Evolutionary conservation across 2,797 vertebrate species (phyloP).

Genomic region (Carcharodon carcharias): DNA sequence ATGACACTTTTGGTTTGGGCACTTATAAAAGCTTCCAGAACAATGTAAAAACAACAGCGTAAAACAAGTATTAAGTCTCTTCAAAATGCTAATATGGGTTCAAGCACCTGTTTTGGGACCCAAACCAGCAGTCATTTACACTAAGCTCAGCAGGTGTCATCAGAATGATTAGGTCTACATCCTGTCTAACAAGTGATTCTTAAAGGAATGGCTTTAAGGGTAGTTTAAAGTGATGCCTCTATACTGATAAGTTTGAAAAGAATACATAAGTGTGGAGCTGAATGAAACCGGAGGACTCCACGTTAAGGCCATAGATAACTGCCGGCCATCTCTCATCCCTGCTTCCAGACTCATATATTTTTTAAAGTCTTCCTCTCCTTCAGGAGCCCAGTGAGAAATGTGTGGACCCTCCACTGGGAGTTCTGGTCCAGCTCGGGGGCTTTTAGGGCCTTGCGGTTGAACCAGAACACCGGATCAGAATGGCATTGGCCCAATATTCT

Average conservation of each 20-base stretch:
- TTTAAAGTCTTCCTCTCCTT: too few relatives aligned
- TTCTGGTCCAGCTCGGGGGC: too few relatives aligned
- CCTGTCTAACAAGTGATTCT: background rate
- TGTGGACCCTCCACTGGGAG: too few relatives aligned
- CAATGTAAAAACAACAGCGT: background rate
- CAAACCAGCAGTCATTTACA: background rate
- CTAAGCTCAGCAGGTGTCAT: background rate
- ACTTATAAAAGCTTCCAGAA: background rate
- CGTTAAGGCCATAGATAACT: background rate
- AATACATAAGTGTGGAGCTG: background rate
- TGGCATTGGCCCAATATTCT: too few relatives aligned
- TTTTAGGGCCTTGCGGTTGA: too few relatives aligned
- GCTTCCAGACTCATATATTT: background rate
- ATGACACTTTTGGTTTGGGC: background rate
- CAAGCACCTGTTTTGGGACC: too few relatives aligned
- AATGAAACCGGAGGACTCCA: background rate
- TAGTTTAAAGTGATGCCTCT: background rate
- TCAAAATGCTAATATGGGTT: background rate
- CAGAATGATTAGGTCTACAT: background rate
- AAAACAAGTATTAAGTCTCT: background rate
- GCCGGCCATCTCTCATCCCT: background rate
- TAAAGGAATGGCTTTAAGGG: background rate
- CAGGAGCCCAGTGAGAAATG: too few relatives aligned
- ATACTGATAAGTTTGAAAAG: background rate
- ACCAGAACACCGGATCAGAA: too few relatives aligned